Evolutionary conservation across 2,113 vertebrate species (phyloP), one percentile per base, ranked within the genome.

Genomic region (Strix aluco): DNA sequence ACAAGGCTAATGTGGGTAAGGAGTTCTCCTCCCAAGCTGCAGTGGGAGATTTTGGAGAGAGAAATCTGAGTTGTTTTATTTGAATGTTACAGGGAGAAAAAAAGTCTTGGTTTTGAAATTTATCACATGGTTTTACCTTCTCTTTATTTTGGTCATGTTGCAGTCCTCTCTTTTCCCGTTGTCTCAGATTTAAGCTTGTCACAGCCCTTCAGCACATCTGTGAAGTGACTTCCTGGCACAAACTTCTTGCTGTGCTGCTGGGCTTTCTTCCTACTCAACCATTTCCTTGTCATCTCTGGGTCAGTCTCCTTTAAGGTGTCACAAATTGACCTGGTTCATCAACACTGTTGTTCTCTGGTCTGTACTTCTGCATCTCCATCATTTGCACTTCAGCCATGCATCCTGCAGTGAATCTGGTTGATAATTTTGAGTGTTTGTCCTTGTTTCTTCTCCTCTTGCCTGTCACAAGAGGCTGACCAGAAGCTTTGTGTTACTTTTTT

Each of bases 241-340:
- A 75, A 59, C 32, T 32, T 61, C 65, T 62, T 42, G 27, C 16
- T 36, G 15, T 49, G 22, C 22, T 81, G 26, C 27, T 54, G 38
- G 19, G 13, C 38, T 81, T 51, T 49, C 55, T 73, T 86, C 55
- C 61, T 67, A 2, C 26, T 38, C 58, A 54, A 1, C 19, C 2
- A 1, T 23, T 77, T 29, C 13, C 61, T 59, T 47, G 32, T 26
- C 32, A 7, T 13, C 27, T 73, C 38, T 57, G 67, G 22, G 10
- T 32, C 0, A 0, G 3, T 12, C 42, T n/a, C 32, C 51, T 82
- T 55, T 21, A 42, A 40, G 30, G 8, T 19, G 21, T 58, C 29
- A 38, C 44, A 92, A 15, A 59, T 49, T 20, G 69, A 51, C 42
- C 23, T 42, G 34, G 14, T 19, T 38, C 42, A 20, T 62, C 40